A percentile compares a stretch with the other conserved stretches of the same genome.
These are phyloP conservation scores for Heliconius aoede DNA, from an alignment of 2,888 invertebrate genomes.

Conservation along the genomic window DNA sequence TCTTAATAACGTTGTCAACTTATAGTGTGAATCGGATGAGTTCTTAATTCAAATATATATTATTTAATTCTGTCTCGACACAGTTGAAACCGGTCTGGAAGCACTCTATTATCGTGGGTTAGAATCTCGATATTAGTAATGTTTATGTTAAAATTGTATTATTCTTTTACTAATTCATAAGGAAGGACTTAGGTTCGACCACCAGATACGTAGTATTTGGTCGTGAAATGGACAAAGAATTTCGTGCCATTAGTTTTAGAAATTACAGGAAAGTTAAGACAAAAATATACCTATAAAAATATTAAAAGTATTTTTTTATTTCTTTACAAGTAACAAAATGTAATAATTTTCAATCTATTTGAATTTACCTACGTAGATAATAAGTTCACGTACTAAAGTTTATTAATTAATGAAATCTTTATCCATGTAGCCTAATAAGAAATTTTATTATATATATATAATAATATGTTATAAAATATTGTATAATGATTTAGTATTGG, in stretches of 20 bases:
- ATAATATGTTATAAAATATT: too few relatives aligned
- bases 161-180: neutral
- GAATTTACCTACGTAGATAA: neutral
- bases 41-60: neutral
- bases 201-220: too few relatives aligned
- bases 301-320: too few relatives aligned
- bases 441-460: too few relatives aligned
- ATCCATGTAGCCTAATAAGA: neutral
- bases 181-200: neutral
- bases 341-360: neutral
- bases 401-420: neutral
- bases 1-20: constrained; percentile 18
- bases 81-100: neutral
- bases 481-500: too few relatives aligned
- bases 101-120: too few relatives aligned
- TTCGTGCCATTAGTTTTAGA: neutral
- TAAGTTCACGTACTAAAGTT: neutral
- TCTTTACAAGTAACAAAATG: too few relatives aligned
- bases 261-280: neutral
- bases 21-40: neutral
- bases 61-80: neutral
- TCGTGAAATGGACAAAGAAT: too few relatives aligned
- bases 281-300: neutral
- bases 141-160: neutral
- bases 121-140: neutral